Base-by-base conservation (phyloP, 2,797 vertebrate genomes). In the Alauda arvensis region DNA sequence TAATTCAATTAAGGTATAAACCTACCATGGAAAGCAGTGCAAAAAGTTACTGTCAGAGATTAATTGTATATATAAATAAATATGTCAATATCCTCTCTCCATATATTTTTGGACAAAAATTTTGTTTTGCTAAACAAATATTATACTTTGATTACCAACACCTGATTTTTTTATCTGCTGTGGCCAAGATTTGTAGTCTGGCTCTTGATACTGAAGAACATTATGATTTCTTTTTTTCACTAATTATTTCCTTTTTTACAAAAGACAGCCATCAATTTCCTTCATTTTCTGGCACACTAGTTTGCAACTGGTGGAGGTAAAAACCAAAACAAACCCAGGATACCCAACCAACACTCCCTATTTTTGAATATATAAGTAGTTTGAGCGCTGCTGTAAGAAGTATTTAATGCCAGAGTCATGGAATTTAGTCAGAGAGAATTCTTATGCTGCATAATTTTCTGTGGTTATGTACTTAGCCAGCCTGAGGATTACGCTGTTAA, bases 391-490 rank as follows among this genome's bases (percentile, higher is more conserved):
- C 55, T 65, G 2, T 85, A 31, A 65, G 48, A 87, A 80, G 7
- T 74, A 46, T 4, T 66, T 76, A 51, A 15, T 57, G 33, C 25
- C 39, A 26, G n/a, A 66, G 39, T 40, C 2, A 1, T 9, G 21
- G 48, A n/a, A 71, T 75, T 83, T 26, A 59, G 26, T 77, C 48
- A 17, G 11, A 55, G 55, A 18, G 25, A 51, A 20, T 63, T 74
- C 28, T 65, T 65, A 26, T 0, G 1, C 18, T 51, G 28, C 4
- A 0, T 65, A 11, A 15, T 34, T n/a, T 40, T 77, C 72, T 43
- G 40, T 46, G 14, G 6, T 48, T 42, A 19, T 8, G 4, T 82
- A 12, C 70, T 75, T 29, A 33, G 8, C 8, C 8, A 6, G 9
- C 56, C 71, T n/a, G 45, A 15, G 55, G 21, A 24, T 55, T 45